phyloP scores from a whole-genome alignment of 2,888 invertebrate genomes.

The Xestia c-nigrum region DNA sequence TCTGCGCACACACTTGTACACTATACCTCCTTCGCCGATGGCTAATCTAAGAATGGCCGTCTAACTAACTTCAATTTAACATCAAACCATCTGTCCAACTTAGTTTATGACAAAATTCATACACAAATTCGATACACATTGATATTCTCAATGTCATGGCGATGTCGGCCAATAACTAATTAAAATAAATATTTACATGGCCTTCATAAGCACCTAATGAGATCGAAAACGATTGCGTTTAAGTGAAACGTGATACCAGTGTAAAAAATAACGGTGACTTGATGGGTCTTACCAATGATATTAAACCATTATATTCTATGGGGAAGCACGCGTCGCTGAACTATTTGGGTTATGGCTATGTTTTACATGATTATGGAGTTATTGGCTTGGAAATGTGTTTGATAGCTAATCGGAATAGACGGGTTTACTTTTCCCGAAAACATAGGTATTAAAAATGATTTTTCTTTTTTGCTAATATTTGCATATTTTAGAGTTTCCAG shows the following conservation, averaged over 20 bases:
- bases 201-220: constrained; percentile 64
- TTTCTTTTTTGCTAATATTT: neutral
- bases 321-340: constrained; percentile 45
- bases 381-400: neutral
- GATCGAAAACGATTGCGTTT: constrained; percentile 64
- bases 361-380: neutral
- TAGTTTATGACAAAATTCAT: constrained; percentile 66
- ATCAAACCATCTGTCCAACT: constrained; percentile 4
- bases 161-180: constrained; percentile 64
- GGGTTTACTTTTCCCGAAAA: neutral
- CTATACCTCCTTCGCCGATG: too few species aligned
- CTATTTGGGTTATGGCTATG: constrained; percentile 51
- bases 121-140: constrained; percentile 60
- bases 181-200: constrained; percentile 65
- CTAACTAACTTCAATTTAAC: neutral
- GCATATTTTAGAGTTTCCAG: neutral
- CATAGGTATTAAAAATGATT: too few species aligned
- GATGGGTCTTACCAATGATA: constrained; percentile 49
- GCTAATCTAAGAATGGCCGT: too few species aligned
- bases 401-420: neutral
- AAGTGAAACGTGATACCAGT: constrained; percentile 65
- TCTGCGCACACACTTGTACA: too few species aligned
- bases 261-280: constrained; percentile 57
- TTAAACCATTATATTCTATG: constrained; percentile 41
- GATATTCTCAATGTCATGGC: constrained; percentile 69